Evolutionary conservation across 1,140 invertebrate species (phyloP).

Genomic region (Bombus affinis): DNA sequence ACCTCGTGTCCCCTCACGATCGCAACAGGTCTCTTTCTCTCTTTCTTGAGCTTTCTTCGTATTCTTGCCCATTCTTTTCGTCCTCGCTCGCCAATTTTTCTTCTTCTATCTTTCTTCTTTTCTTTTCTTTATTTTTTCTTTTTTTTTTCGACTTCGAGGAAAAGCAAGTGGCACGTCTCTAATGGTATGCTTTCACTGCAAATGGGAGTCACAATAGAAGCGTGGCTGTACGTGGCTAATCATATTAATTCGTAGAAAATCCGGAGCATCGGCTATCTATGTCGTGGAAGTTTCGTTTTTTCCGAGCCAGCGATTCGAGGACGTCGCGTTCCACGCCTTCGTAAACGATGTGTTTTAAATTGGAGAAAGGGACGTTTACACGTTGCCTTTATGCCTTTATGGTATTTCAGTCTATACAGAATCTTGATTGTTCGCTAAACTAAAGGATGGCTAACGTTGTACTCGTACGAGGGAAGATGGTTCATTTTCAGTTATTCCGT

Average conservation of each 20-base stretch:
- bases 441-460: no score
- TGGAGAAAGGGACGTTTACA: not conserved
- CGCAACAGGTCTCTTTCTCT: not conserved
- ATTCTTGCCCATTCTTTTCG: not conserved
- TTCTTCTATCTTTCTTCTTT: not conserved
- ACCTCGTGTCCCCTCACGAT: not conserved
- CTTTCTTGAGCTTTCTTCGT: not conserved
- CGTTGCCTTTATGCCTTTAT: no score
- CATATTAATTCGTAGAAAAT: slow-evolving; percentile 31
- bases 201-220: slow-evolving; percentile 16
- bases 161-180: slow-evolving; percentile 43
- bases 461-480: no score
- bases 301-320: slow-evolving; percentile 20
- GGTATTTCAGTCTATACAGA: no score
- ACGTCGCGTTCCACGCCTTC: not conserved
- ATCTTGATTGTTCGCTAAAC: no score
- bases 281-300: slow-evolving; percentile 2
- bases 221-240: slow-evolving; percentile 3
- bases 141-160: not conserved
- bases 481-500: no score
- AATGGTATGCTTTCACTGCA: slow-evolving; percentile 43
- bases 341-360: not conserved
- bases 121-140: not conserved
- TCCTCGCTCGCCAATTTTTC: not conserved
- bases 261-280: not conserved